Evolutionary conservation across 2,113 vertebrate species (phyloP), one percentile per base, ranked within the genome.

Genomic region (Nycticorax nycticorax): DNA sequence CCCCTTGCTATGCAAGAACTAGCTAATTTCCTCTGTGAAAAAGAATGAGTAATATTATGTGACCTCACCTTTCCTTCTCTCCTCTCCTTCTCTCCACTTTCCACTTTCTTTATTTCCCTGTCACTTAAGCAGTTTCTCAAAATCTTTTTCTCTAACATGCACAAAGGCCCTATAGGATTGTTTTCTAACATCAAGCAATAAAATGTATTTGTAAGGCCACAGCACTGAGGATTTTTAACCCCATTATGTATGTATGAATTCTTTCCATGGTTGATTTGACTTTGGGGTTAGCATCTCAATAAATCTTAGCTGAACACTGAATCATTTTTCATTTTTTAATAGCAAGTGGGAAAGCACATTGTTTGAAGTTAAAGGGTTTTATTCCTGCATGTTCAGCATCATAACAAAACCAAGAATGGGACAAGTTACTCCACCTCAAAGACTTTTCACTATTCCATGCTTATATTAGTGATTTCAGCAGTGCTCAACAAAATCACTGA

Each of bases 241-340:
- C 56, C 27, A 62, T 92, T 94, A 89, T 81, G 12, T 47, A 85
- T 86, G 43, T 83, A 94, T 83, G 30, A 89, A 92, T 94, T 81
- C 73, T 81, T 92, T 64, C 19, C 26, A 72, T 39, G 62, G 56
- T 68, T 92, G 83, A 81, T 92, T 92, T 93, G 76, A 93, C 57
- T 94, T 93, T 92, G 30, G 9, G 18, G 56, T 82, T 91, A 79
- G 30, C 62, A n/a, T 89, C 57, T 87, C 92, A 82, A 91, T 95
- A 89, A 88, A 91, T 91, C 76, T 91, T 92, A 89, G 30, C 35
- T 85, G 39, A 88, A 62, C 41, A 81, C 10, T 32, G 63, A 90
- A 64, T 75, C 13, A 85, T 94, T 94, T 94, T 87, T 96, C 39
- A 85, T 33, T 84, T 96, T 93, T 88, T 86, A 88, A 69, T 71